Evolutionary conservation across 2,797 vertebrate genomes (phyloP).

Genomic region (Pangasius djambal): DNA sequence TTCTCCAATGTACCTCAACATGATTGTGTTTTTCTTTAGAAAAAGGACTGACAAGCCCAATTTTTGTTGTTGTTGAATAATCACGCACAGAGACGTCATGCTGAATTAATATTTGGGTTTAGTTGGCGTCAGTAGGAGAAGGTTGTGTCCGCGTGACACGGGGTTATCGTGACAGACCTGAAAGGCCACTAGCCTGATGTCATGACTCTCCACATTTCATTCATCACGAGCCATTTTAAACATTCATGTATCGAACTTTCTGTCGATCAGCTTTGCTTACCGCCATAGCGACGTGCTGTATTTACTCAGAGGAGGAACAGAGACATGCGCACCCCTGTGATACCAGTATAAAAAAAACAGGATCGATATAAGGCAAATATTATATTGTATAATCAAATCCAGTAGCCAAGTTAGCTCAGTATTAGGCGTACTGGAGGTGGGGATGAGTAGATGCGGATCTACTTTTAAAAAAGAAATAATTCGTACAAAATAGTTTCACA

Average conservation of each 20-base stretch:
- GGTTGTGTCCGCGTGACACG: neutral
- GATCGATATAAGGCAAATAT: neutral
- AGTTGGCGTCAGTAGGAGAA: neutral
- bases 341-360: neutral
- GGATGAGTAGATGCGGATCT: neutral
- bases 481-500: neutral
- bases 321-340: neutral
- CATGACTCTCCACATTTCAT: neutral
- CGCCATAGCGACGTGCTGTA: neutral
- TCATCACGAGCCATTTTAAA: neutral
- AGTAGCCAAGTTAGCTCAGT: neutral
- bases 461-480: neutral
- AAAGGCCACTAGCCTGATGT: neutral
- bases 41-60: too few relatives aligned
- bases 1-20: too few relatives aligned
- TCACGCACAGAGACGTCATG: neutral
- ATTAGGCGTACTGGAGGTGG: neutral
- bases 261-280: neutral
- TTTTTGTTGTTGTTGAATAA: neutral
- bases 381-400: neutral
- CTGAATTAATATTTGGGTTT: neutral
- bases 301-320: neutral
- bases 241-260: neutral
- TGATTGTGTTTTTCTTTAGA: too few relatives aligned
- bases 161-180: neutral